Evolutionary conservation across 2,888 invertebrate genomes (phyloP), one percentile per base, ranked within the genome.

Genomic region (Philereme vetulata): DNA sequence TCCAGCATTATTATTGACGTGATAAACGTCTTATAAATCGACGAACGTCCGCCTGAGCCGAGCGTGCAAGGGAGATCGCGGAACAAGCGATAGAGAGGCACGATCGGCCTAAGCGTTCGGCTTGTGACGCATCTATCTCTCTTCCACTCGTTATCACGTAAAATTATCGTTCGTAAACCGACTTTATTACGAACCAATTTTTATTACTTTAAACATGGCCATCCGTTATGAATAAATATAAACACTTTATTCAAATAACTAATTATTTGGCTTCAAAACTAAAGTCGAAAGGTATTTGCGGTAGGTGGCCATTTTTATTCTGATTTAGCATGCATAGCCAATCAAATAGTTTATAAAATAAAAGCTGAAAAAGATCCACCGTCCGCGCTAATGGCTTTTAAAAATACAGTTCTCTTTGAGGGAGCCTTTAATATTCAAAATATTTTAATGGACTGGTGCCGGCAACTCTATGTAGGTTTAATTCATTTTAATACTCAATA

Each of bases 361-460:
- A 68, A 74, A 57, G 60, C 68, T 70, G 66, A 73, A 80, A 80
- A 71, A 62, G 65, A 66, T 60, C 59, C 68, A 51, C 51, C 45
- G 42, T 43, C 52, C 46, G 57, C 56, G 71, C 74, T 82, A 82
- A 84, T 84, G 76, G 81, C 72, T 81, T 81, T 81, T 78, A 80
- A 81, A 85, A 81, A 82, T 74, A 77, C 66, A 75, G 64, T 68
- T 74, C 75, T 74, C 76, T 77, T 74, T 75, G 76, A 56, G 56
- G 63, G 63, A 69, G 60, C 65, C 50, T 83, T 57, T 80, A 80
- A 80, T 82, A 84, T 83, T 84, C 77, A 82, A 75, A 76, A 80
- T 75, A 78, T 81, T 75, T 81, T 78, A 82, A 83, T 83, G 78
- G 79, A 75, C 68, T 73, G 68, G 71, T 78, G 56, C 36, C 35